Conservation (phyloP, 2,797 vertebrate species). For the Macroramphosus scolopax region DNA sequence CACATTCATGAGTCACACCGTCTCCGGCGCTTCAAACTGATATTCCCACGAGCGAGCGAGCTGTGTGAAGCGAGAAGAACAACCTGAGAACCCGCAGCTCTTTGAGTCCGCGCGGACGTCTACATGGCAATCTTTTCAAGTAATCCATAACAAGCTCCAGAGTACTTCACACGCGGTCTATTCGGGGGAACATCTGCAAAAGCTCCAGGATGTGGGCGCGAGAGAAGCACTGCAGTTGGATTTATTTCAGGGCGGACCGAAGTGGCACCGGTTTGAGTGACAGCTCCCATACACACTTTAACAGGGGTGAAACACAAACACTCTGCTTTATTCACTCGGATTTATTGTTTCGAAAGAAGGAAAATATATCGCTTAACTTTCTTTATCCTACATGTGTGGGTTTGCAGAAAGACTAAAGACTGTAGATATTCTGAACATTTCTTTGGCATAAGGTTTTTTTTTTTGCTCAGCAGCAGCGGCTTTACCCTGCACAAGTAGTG, state of each 20-base stretch:
- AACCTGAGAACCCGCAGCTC: slow-evolving; percentile 3
- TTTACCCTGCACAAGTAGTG: too few relatives aligned
- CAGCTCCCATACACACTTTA: slow-evolving; percentile 40
- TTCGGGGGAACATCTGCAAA: slow-evolving; percentile 52
- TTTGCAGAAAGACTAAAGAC: too few relatives aligned
- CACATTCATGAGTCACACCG: slow-evolving; percentile 11
- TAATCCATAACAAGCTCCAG: slow-evolving; percentile 47
- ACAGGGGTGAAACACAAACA: slow-evolving; percentile 33
- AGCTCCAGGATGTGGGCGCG: slow-evolving; percentile 44
- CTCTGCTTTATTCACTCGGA: slow-evolving; percentile 8
- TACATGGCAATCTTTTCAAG: slow-evolving; percentile 33
- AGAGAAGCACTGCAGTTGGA: slow-evolving; percentile 29
- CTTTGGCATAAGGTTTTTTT: too few relatives aligned
- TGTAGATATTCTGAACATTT: too few relatives aligned
- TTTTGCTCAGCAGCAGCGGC: too few relatives aligned
- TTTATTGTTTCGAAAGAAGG: slow-evolving; percentile 1
- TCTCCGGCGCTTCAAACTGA: slow-evolving; percentile 6
- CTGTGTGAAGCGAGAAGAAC: slow-evolving; percentile 7
- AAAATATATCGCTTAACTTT: too few relatives aligned
- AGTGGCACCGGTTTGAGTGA: slow-evolving; percentile 46
- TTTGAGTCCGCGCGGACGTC: slow-evolving; percentile 15
- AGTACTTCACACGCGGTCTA: slow-evolving; percentile 27
- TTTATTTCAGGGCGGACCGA: slow-evolving; percentile 41
- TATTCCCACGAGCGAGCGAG: slow-evolving; percentile 23
- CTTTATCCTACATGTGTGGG: too few relatives aligned